Evolutionary conservation across 2,797 vertebrate species (phyloP).

Genomic region (Protosalanx chinensis): DNA sequence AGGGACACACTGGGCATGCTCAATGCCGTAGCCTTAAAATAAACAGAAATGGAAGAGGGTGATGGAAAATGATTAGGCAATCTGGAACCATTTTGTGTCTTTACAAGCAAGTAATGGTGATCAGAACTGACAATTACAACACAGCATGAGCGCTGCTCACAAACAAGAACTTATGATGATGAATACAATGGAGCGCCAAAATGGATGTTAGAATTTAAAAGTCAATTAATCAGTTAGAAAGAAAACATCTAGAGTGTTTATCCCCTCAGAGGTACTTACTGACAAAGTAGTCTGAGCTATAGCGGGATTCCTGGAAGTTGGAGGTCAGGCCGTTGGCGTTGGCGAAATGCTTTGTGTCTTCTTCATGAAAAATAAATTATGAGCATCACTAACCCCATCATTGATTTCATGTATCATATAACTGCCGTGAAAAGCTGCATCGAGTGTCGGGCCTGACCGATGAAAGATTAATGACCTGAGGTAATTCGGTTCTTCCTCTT

Average conservation of each 20-base stretch:
- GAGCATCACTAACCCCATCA: slow-evolving; percentile 63
- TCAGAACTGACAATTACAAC: not conserved
- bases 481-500: slow-evolving; percentile 63
- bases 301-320: slow-evolving; percentile 91
- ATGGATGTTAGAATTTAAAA: not conserved
- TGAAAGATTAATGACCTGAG: slow-evolving; percentile 68
- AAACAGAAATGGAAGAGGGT: slow-evolving; percentile 13
- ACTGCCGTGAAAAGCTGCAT: slow-evolving; percentile 48
- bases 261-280: slow-evolving; percentile 81
- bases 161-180: not conserved
- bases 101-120: not conserved
- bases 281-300: slow-evolving; percentile 97
- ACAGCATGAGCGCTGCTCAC: not conserved
- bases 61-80: slow-evolving; percentile 17
- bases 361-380: slow-evolving; percentile 75
- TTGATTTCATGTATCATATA: slow-evolving; percentile 72
- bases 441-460: slow-evolving; percentile 36
- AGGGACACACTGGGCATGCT: slow-evolving; percentile 98
- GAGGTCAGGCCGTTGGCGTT: slow-evolving; percentile 83
- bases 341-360: slow-evolving; percentile 91
- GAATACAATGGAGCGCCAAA: not conserved
- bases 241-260: not conserved
- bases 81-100: not conserved
- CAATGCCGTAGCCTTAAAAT: slow-evolving; percentile 90
- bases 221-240: too few species aligned